Evolutionary conservation across 2,888 invertebrate genomes (phyloP), one percentile per base, ranked within the genome.

Genomic region (Tetragonisca angustula): DNA sequence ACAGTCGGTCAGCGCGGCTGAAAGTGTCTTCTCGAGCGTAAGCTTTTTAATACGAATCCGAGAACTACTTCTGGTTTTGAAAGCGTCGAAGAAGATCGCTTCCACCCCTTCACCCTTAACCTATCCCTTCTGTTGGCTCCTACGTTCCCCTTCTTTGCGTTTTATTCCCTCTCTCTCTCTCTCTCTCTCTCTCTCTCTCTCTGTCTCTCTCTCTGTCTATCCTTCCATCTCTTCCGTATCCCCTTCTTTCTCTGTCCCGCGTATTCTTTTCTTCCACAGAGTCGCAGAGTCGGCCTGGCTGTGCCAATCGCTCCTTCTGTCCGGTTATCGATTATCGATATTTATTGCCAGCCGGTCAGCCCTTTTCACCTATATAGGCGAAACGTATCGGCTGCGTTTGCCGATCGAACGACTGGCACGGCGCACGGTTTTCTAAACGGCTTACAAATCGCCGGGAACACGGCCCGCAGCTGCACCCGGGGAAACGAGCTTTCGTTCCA

Each of bases 301-400:
- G 77, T 70, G 89, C 89, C 89, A 88, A 91, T 91, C 89, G 90
- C 87, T 87, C 87, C 90, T 88, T 85, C 77, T 64, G 72, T 69
- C 76, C 83, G 88, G 88, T 83, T 92, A 92, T 92, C 91, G 91
- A 91, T 92, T 91, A 92, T 89, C 92, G 91, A 92, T 92, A 92
- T 92, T 92, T 92, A 92, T 92, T 92, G 92, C 92, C 88, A 90
- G 87, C 90, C 91, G 91, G 91, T 89, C 90, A 89, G 88, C 88
- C 82, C 85, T 89, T 88, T 78, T 90, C 89, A 85, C 81, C 90
- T 91, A 89, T 89, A 89, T 86, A 90, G 88, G 74, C 81, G 68
- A 81, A 81, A 11, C 17, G 17, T 21, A 21, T 32, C 17, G 19
- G 6, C 68, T 13, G 24, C 84, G 81, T 85, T 89, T 88, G 72